Evolutionary conservation across 2,113 vertebrate genomes (phyloP).

Genomic region (Malurus cyaneus): DNA sequence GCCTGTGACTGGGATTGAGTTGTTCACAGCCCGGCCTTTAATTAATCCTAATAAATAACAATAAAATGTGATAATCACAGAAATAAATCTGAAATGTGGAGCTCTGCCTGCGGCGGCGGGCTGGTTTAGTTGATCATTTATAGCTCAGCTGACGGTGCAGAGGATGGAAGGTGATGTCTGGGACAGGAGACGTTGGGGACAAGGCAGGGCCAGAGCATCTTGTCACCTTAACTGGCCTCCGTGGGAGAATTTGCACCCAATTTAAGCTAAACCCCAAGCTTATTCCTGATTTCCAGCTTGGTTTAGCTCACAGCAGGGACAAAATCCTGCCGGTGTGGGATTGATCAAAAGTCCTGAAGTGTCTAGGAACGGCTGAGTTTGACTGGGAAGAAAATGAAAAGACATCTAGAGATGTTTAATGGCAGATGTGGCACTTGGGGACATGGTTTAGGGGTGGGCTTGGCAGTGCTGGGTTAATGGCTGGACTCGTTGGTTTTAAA

Average conservation of each 20-base stretch:
- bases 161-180: not conserved
- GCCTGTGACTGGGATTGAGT: conserved; percentile 42
- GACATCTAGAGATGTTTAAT: not conserved
- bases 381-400: not conserved
- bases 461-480: not conserved
- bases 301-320: not conserved
- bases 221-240: not conserved
- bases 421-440: not conserved
- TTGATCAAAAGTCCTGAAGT: not conserved
- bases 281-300: not conserved
- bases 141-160: not conserved
- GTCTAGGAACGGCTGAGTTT: not conserved
- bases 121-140: conserved; percentile 44
- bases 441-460: not conserved
- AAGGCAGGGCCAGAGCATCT: not conserved
- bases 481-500: not conserved
- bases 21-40: conserved; percentile 33
- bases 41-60: conserved; percentile 72
- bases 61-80: conserved; percentile 63
- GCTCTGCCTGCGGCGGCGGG: not conserved
- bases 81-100: conserved; percentile 57
- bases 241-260: not conserved
- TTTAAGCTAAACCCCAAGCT: not conserved
- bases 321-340: fast-evolving
- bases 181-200: not conserved